A percentile compares a stretch with the other conserved stretches of the same genome.
These are phyloP conservation scores for Coregonus sp. DNA, from an alignment of 2,797 vertebrate species.

Conservation along the genomic window DNA sequence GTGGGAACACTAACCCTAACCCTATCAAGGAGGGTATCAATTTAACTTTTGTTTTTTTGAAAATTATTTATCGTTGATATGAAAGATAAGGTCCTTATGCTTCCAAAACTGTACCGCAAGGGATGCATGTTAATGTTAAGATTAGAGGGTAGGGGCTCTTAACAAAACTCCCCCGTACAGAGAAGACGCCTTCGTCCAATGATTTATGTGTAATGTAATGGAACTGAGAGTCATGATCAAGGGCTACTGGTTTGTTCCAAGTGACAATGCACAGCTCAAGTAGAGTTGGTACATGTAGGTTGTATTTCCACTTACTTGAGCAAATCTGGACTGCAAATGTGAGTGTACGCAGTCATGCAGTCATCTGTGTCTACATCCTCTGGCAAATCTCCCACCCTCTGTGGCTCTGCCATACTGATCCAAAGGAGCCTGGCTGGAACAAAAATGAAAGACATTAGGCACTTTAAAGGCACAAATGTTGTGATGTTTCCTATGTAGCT, in stretches of 20 bases:
- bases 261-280: background rate
- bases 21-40: too few species aligned
- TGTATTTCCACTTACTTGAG: slow-evolving; percentile 77
- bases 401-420: slow-evolving; percentile 65
- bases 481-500: background rate
- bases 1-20: too few species aligned
- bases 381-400: slow-evolving; percentile 58
- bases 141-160: too few species aligned
- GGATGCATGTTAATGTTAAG: too few species aligned
- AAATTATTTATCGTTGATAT: too few species aligned
- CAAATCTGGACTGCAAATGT: slow-evolving; percentile 88
- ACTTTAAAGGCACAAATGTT: background rate
- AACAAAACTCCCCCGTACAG: too few species aligned
- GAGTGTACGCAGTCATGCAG: slow-evolving; percentile 81
- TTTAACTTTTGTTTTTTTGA: too few species aligned
- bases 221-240: too few species aligned
- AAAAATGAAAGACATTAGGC: background rate
- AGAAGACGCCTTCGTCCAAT: too few species aligned
- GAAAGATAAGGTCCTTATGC: too few species aligned
- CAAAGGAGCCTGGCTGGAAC: background rate
- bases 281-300: background rate
- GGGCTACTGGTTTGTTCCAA: background rate
- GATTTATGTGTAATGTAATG: too few species aligned
- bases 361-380: slow-evolving; percentile 85
- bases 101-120: too few species aligned